A percentile compares a stretch with the other conserved stretches of the same genome.
These are phyloP conservation scores for Elysia crispata DNA, from an alignment of 2,888 invertebrate genomes.

Conservation along the genomic window DNA sequence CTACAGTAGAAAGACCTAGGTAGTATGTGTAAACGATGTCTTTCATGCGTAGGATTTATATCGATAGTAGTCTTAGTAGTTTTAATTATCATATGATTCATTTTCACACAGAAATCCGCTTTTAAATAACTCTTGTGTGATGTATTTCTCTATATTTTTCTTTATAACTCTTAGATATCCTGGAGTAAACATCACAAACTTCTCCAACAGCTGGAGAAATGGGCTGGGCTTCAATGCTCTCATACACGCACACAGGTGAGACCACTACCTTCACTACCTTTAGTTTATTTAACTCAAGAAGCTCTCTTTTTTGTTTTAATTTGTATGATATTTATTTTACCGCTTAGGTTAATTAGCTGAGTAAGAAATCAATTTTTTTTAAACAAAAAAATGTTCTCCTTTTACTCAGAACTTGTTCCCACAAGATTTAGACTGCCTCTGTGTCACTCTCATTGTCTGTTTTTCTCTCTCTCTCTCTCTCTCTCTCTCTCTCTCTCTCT, in stretches of 20 bases:
- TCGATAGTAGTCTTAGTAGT: too few relatives aligned
- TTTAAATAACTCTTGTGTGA: too few relatives aligned
- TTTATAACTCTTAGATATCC: constrained; percentile 70
- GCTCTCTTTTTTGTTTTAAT: not conserved
- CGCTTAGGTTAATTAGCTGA: not conserved
- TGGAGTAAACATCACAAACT: constrained; percentile 79
- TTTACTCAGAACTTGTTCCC: not conserved
- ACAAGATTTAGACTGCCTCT: not conserved
- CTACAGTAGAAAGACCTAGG: too few relatives aligned
- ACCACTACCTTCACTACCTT: too few relatives aligned
- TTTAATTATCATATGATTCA: too few relatives aligned
- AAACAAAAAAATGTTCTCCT: too few relatives aligned
- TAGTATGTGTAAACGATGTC: too few relatives aligned
- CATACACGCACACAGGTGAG: constrained; percentile 90
- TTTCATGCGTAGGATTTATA: too few relatives aligned
- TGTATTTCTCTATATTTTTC: constrained; percentile 9
- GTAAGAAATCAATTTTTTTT: too few relatives aligned
- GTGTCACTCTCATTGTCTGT: constrained; percentile 4
- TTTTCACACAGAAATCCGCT: too few relatives aligned
- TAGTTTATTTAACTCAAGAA: too few relatives aligned
- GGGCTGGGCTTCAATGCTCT: constrained; percentile 99
- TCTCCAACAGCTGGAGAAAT: constrained; percentile 92
- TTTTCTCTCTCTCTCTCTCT: not conserved
- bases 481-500: not conserved
- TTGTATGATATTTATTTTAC: not conserved